Evolutionary conservation across 2,113 vertebrate genomes (phyloP).

Genomic region (Catharus bicknelli): DNA sequence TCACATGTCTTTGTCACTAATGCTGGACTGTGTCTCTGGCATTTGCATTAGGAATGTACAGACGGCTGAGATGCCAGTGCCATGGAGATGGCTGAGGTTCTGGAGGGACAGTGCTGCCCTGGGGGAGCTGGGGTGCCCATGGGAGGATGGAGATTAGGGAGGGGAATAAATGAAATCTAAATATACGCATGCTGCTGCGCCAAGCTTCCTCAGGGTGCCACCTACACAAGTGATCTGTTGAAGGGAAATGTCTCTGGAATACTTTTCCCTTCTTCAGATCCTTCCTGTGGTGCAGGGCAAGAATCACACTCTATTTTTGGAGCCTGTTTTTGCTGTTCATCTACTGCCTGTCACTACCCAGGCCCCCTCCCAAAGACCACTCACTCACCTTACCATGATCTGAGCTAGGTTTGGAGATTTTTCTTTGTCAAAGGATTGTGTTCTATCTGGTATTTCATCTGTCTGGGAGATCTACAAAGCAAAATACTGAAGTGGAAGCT

Average conservation of each 20-base stretch:
- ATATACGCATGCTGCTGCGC: not conserved
- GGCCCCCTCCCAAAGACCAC: not conserved
- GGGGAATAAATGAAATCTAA: not conserved
- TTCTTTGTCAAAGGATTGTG: not conserved
- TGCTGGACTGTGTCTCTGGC: not conserved
- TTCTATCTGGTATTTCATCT: not conserved
- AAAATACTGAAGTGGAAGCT: not conserved
- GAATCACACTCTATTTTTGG: not conserved
- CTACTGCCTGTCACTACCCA: not conserved
- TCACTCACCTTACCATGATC: rapidly evolving
- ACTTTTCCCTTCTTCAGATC: not conserved
- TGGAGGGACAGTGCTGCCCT: not conserved
- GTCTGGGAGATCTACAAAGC: not conserved
- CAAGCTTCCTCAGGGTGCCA: not conserved
- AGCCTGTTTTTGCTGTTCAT: not conserved
- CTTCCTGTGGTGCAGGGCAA: not conserved
- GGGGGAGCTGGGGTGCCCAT: rapidly evolving
- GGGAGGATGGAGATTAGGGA: not conserved
- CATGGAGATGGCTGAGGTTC: not conserved
- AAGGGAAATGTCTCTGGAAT: not conserved
- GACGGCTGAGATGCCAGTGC: not conserved
- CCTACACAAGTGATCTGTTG: not conserved
- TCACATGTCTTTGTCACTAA: not conserved
- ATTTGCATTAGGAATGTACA: not conserved
- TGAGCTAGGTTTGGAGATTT: not conserved